Base-by-base conservation (phyloP, 2,113 vertebrate species). In the Microtus montanus region DNA sequence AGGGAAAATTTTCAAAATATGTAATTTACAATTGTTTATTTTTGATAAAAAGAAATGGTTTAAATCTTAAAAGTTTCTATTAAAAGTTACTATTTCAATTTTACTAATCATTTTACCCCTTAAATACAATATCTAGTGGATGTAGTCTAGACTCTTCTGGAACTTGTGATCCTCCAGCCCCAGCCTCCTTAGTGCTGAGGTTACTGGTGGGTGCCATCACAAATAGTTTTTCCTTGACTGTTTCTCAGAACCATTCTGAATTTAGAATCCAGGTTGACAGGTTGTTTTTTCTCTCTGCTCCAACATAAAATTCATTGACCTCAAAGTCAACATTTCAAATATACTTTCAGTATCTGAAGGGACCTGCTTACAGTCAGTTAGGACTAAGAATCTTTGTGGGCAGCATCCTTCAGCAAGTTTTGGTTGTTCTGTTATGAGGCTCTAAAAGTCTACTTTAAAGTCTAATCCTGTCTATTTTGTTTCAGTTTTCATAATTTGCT, bases 401-500 rank as follows among this genome's bases (percentile, higher is more conserved):
- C 44, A 47, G 47, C 47, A 9, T 47, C 47, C 47, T 47, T 47
- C 47, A 47, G 47, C 47, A 73, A 30, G 26, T 66, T 61, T 7
- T 54, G 54, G 28, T n/a, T 74, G 78, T 77, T 47, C 12, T 30
- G 87, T 44, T 90, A 79, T 87, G 61, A 88, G 10, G 30, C 14
- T 84, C 89, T 84, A 52, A 20, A 74, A 63, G 24, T 20, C 80
- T 68, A 33, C 6, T 68, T 68, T 68, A 33, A 68, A 33, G 66
- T 35, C 30, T 30, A 68, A 68, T 70, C 24, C 19, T 88, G 6
- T 77, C 3, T 58, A 41, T 70, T 86, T 75, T 47, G 4, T 49
- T 14, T 61, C 74, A 84, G 8, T 92, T 85, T 93, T 86, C 11
- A 41, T 77, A 91, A 82, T 89, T 89, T 89, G 30, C 84, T 75